Base-by-base conservation (phyloP, 2,113 vertebrate genomes). In the Hippocampus abdominalis region DNA sequence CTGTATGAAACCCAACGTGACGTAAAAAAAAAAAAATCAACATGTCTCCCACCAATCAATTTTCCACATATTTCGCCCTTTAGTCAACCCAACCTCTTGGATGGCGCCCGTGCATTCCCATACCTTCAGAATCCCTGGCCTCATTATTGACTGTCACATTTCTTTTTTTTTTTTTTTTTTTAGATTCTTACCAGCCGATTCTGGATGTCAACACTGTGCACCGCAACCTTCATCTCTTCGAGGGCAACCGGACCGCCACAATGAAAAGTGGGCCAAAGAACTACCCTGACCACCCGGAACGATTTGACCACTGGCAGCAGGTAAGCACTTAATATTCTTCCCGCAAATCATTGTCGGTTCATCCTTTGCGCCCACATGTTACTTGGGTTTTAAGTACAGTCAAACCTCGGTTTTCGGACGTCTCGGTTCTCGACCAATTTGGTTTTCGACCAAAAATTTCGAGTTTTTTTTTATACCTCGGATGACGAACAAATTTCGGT, bases 281-380 rank as follows among this genome's bases (percentile, higher is more conserved):
- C 29, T 92, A 92, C 71, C 89, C 91, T 0, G 83, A 90, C 1
- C 89, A 93, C 68, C 86, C 84, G 1, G 90, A 91, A 1, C 77
- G 92, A 49, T 93, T 92, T 5, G 85, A 92, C 67, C 85, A 90
- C 76, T 93, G 92, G 92, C 92, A 92, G 76, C 92, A 93, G 84
- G 90, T 91, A 54, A 83, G 78, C 40, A 44, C 66, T 69, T 56
- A 48, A n/a, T 11, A 10, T 53, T 18, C 15, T 4, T 3, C 12
- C 42, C 12, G 12, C 42, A 44, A 44, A 44, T 44, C 42, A 44
- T 12, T 1, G 48, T 32, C 32, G 46, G 46, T 48, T 48, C 13
- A 48, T 48, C 15, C 5, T 53, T 53, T n/a, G 20, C 49, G 21
- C 49, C 20, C 49, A 21, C 20, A 53, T 21, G 1, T 9, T 53